Evolutionary conservation across 2,113 vertebrate genomes (phyloP).

Genomic region (Pseudorectes ferrugineus): DNA sequence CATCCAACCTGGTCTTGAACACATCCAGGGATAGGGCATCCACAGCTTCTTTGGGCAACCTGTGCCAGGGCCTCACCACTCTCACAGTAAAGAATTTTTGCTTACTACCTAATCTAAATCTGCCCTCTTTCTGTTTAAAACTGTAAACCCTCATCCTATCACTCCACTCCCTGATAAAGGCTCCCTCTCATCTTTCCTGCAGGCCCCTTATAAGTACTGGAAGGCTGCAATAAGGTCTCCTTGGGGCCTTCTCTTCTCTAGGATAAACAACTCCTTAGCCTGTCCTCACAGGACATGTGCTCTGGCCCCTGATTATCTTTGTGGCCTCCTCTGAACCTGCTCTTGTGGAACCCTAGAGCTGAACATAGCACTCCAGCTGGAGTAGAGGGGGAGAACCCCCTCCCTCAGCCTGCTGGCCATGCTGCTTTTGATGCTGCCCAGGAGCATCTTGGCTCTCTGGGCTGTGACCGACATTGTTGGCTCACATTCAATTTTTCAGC

Average conservation of each 20-base stretch:
- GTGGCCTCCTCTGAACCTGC: background rate
- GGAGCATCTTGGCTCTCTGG: background rate
- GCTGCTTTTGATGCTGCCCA: background rate
- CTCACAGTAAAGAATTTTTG: background rate
- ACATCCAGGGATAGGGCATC: rapidly evolving
- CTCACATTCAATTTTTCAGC: background rate
- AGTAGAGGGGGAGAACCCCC: background rate
- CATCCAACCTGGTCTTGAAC: background rate
- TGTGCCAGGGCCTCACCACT: background rate
- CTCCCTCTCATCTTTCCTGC: background rate
- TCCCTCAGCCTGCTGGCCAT: background rate
- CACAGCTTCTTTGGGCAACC: background rate
- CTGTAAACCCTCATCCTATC: background rate
- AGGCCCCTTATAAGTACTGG: background rate
- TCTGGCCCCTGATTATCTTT: background rate
- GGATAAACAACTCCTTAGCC: background rate
- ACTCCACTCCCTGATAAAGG: background rate
- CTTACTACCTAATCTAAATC: background rate
- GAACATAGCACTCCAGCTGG: background rate
- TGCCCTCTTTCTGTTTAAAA: background rate
- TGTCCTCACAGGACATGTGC: background rate
- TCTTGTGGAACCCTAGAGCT: background rate
- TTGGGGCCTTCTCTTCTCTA: background rate
- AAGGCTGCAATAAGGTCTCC: background rate
- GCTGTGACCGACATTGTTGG: background rate